Percentiles rank a stretch among this genome's conserved stretches.
phyloP scores from a whole-genome alignment of 2,797 vertebrate species.

The Clarias pachynema region DNA sequence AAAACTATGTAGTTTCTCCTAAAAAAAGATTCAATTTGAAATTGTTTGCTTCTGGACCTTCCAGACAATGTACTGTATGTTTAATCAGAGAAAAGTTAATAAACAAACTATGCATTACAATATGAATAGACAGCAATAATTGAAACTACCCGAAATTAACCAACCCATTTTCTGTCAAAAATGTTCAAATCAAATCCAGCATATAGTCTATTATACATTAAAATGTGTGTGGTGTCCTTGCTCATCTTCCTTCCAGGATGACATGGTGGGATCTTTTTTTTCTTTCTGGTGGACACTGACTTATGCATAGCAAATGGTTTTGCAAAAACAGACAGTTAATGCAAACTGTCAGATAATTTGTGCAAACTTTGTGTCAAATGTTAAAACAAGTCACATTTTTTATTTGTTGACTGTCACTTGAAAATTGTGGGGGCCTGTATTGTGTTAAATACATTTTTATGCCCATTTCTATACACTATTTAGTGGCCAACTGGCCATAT shows the following conservation, averaged over 20 bases:
- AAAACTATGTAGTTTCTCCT: constrained; percentile 13
- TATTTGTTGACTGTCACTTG: not conserved
- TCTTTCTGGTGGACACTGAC: not conserved
- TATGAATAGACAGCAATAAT: too few species aligned
- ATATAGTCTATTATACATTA: not conserved
- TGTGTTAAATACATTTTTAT: not conserved
- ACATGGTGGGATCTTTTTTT: not conserved
- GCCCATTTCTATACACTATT: not conserved
- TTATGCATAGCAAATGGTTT: not conserved
- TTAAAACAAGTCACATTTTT: not conserved
- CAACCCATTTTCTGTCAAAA: not conserved
- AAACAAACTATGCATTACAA: not conserved
- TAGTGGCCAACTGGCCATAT: too few species aligned
- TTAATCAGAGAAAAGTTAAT: not conserved
- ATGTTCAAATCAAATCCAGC: not conserved
- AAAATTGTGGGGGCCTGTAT: not conserved
- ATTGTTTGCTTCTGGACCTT: not conserved
- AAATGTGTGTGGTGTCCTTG: not conserved
- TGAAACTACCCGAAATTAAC: not conserved
- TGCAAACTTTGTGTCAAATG: not conserved
- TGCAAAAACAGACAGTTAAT: not conserved
- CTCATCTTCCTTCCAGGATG: not conserved
- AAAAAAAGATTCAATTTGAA: not conserved
- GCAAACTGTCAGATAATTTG: too few species aligned
- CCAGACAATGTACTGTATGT: not conserved